Evolutionary conservation across 2,113 vertebrate genomes (phyloP), one percentile per base, ranked within the genome.

Genomic region (Anseranas semipalmata): DNA sequence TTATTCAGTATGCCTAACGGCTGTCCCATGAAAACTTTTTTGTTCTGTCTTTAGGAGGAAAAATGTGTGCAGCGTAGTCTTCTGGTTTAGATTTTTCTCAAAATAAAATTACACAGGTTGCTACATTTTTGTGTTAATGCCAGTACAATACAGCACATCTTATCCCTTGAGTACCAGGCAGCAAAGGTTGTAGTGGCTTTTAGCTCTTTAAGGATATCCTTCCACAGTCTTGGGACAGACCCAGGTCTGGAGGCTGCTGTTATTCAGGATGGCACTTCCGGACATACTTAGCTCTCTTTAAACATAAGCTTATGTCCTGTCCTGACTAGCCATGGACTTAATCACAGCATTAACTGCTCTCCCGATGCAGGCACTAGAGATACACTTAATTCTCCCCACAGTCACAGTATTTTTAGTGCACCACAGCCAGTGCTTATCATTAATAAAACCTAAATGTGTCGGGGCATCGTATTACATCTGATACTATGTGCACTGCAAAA

Each of bases 281-380:
- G 86, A 92, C 89, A 62, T 87, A 87, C 93, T 95, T 95, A 95
- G 75, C 86, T 95, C 81, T 94, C 94, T 91, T 93, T 91, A 95
- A 90, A 87, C 74, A 48, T 92, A 92, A 95, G 93, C 94, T 85
- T 67, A n/a, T 43, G 73, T 80, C 87, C 94, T 94, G 87, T 91
- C 93, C 81, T 91, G 94, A 95, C 91, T 91, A 89, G 77, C 77
- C 92, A 71, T n/a, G 89, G 91, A 77, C 78, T 95, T 97, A 96
- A 95, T 96, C 96, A 87, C 67, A 76, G 94, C 81, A 92, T 96
- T 95, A 96, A n/a, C 93, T 94, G 25, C 84, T 91, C 70, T 94
- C n/a, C 62, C 91, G 93, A 76, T 89, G 73, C 66, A 87, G 86
- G 77, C 67, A 91, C 71, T 91, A 87, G 80, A 95, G 94, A 95